Conservation (phyloP, 2,888 invertebrate species). For the Melanchra persicariae region DNA sequence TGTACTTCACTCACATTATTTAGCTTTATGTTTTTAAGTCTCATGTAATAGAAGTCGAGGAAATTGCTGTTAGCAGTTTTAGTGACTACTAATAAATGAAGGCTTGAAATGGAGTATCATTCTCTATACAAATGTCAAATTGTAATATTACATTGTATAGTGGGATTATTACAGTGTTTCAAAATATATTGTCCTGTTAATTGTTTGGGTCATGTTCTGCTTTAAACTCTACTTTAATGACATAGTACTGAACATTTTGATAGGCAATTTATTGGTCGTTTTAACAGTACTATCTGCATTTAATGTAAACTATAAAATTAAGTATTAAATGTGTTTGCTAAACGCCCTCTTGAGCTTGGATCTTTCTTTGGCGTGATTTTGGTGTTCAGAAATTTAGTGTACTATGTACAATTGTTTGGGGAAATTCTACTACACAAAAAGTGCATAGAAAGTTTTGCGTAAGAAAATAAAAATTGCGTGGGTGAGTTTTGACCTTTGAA, state of each 20-base stretch:
- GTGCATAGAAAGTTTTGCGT: neutral
- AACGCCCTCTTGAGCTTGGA: neutral
- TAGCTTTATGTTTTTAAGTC: slow-evolving; percentile 2
- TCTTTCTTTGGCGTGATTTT: neutral
- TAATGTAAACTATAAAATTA: slow-evolving; percentile 2
- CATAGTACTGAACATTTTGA: slow-evolving; percentile 2
- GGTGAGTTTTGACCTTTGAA: neutral
- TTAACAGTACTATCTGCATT: too few relatives aligned
- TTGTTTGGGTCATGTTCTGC: slow-evolving; percentile 8
- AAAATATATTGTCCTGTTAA: slow-evolving; percentile 2
- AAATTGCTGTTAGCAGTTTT: neutral
- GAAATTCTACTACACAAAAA: neutral
- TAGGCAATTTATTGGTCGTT: slow-evolving; percentile 7
- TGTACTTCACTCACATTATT: slow-evolving; percentile 25
- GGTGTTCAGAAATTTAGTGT: neutral
- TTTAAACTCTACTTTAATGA: slow-evolving; percentile 3
- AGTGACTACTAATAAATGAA: neutral
- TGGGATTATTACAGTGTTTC: slow-evolving; percentile 28
- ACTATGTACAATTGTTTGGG: neutral
- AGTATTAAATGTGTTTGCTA: too few relatives aligned
- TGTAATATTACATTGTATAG: neutral
- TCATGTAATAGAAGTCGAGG: neutral
- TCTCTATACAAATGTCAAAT: slow-evolving; percentile 20
- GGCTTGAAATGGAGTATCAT: neutral
- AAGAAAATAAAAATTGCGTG: neutral